Evolutionary conservation across 2,797 vertebrate genomes (phyloP), one percentile per base, ranked within the genome.

Genomic region (Numenius phaeopus): DNA sequence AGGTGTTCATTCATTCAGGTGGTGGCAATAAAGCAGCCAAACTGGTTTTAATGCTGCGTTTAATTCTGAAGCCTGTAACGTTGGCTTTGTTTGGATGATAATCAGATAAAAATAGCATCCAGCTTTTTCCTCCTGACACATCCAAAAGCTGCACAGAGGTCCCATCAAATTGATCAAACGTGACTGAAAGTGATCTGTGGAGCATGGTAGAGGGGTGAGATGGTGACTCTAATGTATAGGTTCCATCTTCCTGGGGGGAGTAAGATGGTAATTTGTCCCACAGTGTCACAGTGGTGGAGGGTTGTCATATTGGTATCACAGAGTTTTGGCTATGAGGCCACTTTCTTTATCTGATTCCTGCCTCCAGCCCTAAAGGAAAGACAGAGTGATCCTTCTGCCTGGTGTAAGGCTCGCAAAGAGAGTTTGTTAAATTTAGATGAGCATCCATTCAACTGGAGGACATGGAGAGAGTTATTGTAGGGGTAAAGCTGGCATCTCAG

Each of bases 21-120:
- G 87, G 87, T 93, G 95, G 93, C 96, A 88, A 75, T 95, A 88
- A 97, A 92, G 96, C 89, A 76, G 82, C 72, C 85, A 88, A 95
- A 97, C 97, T 93, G 96, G 96, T 97, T 97, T 90, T 61, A 83
- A 94, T 85, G 40, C 34, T 5, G 49, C 3, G 1, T 12, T 73
- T 67, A 27, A 86, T 92, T 89, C 89, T 72, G 76, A 86, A 75
- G 46, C 49, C 52, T 81, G 87, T 95, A 94, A 88, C 1, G 0
- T 55, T 93, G 92, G 32, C 76, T 94, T 90, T 77, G 65, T 95
- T 94, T 83, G 83, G 84, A 83, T 1, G 0, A 69, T 62, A 90
- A 84, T 21, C 49, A 81, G 69, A 75, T 76, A 72, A 86, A 97
- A 96, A 75, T 24, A 91, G 9, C 20, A 57, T 46, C 70, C n/a